Percentiles rank a stretch among this genome's conserved stretches.
phyloP scores from a whole-genome alignment of 2,113 vertebrate species.

The Psittacula cyanocephala region DNA sequence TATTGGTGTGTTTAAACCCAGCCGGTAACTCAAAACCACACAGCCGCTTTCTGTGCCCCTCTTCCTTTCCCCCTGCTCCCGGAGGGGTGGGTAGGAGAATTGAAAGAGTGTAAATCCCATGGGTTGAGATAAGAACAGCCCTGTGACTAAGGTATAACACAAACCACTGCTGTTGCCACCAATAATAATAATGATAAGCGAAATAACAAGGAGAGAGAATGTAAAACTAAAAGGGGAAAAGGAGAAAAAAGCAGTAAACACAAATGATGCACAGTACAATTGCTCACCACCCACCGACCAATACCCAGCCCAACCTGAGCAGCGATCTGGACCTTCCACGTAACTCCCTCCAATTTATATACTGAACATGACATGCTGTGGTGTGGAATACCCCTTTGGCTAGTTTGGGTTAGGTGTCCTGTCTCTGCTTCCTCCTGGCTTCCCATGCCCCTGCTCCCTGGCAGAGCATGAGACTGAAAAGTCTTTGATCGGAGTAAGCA shows the following conservation, averaged over 20 bases:
- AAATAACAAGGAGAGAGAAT: background rate
- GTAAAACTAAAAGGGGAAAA: background rate
- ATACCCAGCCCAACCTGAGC: background rate
- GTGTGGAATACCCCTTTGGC: background rate
- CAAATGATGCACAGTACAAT: background rate
- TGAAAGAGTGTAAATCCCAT: background rate
- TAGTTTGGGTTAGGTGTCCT: background rate
- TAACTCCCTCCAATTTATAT: background rate
- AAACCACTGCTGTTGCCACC: background rate
- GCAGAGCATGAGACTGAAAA: background rate
- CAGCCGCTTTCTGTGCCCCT: background rate
- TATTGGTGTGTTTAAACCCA: background rate
- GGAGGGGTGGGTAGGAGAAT: background rate
- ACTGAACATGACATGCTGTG: background rate
- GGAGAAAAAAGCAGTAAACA: background rate
- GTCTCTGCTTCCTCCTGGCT: background rate
- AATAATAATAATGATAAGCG: background rate
- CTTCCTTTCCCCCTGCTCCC: background rate
- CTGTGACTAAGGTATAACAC: background rate
- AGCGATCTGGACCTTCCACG: too few relatives aligned
- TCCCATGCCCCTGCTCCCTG: background rate
- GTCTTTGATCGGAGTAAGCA: background rate
- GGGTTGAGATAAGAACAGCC: background rate
- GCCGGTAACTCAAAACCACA: background rate
- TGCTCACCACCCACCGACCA: background rate